Evolutionary conservation across 1,140 invertebrate species (phyloP).

Genomic region (Diorhabda carinulata): DNA sequence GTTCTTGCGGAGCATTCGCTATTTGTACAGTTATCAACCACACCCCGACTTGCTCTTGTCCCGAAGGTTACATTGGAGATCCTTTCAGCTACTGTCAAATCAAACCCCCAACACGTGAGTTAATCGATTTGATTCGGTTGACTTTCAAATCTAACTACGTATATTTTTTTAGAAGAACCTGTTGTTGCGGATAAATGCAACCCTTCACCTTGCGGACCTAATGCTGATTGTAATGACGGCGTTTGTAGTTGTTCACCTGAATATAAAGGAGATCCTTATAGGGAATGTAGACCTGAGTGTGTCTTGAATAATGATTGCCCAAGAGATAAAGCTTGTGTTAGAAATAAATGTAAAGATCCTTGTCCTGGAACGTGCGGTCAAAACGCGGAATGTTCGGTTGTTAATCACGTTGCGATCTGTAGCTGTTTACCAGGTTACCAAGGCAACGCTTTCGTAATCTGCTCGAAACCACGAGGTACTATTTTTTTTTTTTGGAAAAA

Average conservation of each 20-base stretch:
- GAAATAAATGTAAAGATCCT: slow-evolving; percentile 66
- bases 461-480: slow-evolving; percentile 45
- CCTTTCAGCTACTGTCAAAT: slow-evolving; percentile 45
- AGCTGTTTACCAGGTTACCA: slow-evolving; percentile 62
- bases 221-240: slow-evolving; percentile 69
- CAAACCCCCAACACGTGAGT: slow-evolving; percentile 11
- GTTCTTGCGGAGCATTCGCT: slow-evolving; percentile 68
- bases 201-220: slow-evolving; percentile 72
- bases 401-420: slow-evolving; percentile 73
- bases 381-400: slow-evolving; percentile 67
- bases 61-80: slow-evolving; percentile 65
- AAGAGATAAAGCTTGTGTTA: slow-evolving; percentile 65
- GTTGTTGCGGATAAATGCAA: slow-evolving; percentile 60
- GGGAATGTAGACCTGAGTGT: slow-evolving; percentile 63
- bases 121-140: background rate
- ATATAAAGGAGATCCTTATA: slow-evolving; percentile 63
- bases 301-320: slow-evolving; percentile 70
- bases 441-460: slow-evolving; percentile 67
- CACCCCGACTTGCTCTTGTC: slow-evolving; percentile 65
- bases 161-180: slow-evolving; percentile 42
- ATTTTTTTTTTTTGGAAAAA: background rate
- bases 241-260: slow-evolving; percentile 62
- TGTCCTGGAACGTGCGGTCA: slow-evolving; percentile 67
- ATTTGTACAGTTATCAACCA: slow-evolving; percentile 68
- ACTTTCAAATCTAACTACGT: too few relatives aligned